Evolutionary conservation across 1,140 invertebrate genomes (phyloP), one percentile per base, ranked within the genome.

Genomic region (Metaphire vulgaris): DNA sequence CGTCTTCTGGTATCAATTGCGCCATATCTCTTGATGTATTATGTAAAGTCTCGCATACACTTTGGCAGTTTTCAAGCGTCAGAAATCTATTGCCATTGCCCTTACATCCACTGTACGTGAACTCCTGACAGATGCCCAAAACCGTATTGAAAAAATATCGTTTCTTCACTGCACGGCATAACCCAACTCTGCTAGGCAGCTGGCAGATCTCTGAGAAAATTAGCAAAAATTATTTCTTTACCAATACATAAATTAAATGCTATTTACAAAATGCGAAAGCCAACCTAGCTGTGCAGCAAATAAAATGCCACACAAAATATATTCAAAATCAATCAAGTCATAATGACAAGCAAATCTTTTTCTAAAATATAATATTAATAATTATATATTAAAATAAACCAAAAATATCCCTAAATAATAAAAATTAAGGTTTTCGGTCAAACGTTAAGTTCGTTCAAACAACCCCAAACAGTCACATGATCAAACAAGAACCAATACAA

Each of bases 61-160:
- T 33, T 69, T 1, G 69, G 30, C 77, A 81, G 14, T 68, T 21
- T 28, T 76, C 77, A n/a, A 30, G 33, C 26, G 78, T 79, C 0
- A 30, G 6, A 84, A 91, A 92, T 79, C 88, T 89, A 87, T 92
- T 92, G 69, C 82, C 85, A 83, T 91, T 91, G 75, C 90, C 90
- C 76, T 89, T 87, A 79, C 90, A 91, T 75, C 90, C 90, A 1
- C 90, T 89, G 76, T 89, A 91, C 76, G 89, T 87, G 83, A 91
- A 91, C 80, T 88, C 82, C 56, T 6, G 26, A 69, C 79, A 80
- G n/a, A 66, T 69, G 6, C 74, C 69, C 0, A 29, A 16, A 1
- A 12, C 29, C 12, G 33, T 15, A 66, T 79, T 76, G 33, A 41
- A 80, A 21, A 72, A 79, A 28, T 67, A 80, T 34, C 79, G 68